A percentile compares a stretch with the other conserved stretches of the same genome.
Evolutionary conservation across 2,888 invertebrate species (phyloP).

Genomic region (Diaphora mendica): DNA sequence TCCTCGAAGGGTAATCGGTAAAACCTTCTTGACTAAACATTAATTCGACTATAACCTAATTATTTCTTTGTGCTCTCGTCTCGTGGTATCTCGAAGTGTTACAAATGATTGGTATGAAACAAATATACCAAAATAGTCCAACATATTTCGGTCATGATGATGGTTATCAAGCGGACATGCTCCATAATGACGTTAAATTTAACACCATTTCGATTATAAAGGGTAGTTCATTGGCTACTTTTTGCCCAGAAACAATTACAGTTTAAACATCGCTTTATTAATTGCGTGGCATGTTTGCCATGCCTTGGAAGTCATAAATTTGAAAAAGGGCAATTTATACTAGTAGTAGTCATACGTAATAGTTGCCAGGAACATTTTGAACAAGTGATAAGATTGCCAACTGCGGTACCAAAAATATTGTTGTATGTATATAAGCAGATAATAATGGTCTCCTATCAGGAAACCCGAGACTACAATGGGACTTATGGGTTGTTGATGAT

Average conservation of each 20-base stretch:
- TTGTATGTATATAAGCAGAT: no score
- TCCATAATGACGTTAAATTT: not conserved
- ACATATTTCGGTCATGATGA: not conserved
- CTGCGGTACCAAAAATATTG: not conserved
- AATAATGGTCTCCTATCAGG: no score
- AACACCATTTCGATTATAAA: not conserved
- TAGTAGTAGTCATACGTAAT: not conserved
- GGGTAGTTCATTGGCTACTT: not conserved
- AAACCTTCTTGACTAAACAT: no score
- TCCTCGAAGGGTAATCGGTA: no score
- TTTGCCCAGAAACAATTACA: no score
- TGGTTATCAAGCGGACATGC: not conserved
- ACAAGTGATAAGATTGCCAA: not conserved
- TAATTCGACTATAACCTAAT: not conserved
- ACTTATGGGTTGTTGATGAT: no score
- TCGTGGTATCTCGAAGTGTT: not conserved
- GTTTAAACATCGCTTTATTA: not conserved
- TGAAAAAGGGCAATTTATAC: not conserved
- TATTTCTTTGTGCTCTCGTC: not conserved
- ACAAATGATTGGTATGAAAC: not conserved
- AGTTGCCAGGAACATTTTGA: not conserved
- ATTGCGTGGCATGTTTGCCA: not conserved
- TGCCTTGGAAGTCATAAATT: not conserved
- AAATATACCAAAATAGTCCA: not conserved
- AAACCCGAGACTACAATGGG: no score